These are phyloP conservation scores for Mellilla xanthometata DNA, from an alignment of 2,888 invertebrate genomes.

Conservation along the genomic window DNA sequence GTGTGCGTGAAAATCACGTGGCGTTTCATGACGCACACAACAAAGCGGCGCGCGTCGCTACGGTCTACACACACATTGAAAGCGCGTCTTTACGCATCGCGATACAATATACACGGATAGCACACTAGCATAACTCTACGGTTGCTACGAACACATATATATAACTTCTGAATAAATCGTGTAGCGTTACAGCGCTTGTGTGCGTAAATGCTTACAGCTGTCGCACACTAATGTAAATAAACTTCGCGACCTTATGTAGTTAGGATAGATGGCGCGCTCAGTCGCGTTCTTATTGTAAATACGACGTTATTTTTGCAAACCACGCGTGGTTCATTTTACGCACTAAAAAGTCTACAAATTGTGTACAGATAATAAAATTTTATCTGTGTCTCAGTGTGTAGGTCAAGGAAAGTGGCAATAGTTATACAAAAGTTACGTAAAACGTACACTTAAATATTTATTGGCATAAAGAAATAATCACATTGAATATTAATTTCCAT, in stretches of 20 bases:
- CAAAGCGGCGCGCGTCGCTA: slow-evolving; percentile 8
- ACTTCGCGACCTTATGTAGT: slow-evolving; percentile 31
- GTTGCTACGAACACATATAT: slow-evolving; percentile 6
- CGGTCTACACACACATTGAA: slow-evolving; percentile 26
- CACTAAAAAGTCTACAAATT: no score
- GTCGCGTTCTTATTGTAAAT: slow-evolving; percentile 21
- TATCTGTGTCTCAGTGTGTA: no score
- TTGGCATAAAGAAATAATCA: no score
- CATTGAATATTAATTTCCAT: no score
- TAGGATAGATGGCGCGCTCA: slow-evolving; percentile 59
- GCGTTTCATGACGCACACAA: slow-evolving; percentile 40
- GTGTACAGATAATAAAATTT: no score
- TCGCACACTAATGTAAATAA: slow-evolving; percentile 35
- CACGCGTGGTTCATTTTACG: no score
- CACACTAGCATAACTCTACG: slow-evolving; percentile 9
- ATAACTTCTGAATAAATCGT: slow-evolving; percentile 35
- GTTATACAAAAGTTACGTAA: no score
- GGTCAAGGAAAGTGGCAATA: no score
- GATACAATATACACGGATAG: slow-evolving; percentile 24
- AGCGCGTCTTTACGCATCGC: slow-evolving; percentile 16
- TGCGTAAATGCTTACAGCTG: slow-evolving; percentile 37
- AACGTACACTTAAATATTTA: no score
- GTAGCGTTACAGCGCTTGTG: slow-evolving; percentile 27
- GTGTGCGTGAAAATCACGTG: slow-evolving; percentile 49
- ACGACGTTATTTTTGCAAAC: neutral